Conservation (phyloP, 2,888 invertebrate species). For the Ophion ventricosus region DNA sequence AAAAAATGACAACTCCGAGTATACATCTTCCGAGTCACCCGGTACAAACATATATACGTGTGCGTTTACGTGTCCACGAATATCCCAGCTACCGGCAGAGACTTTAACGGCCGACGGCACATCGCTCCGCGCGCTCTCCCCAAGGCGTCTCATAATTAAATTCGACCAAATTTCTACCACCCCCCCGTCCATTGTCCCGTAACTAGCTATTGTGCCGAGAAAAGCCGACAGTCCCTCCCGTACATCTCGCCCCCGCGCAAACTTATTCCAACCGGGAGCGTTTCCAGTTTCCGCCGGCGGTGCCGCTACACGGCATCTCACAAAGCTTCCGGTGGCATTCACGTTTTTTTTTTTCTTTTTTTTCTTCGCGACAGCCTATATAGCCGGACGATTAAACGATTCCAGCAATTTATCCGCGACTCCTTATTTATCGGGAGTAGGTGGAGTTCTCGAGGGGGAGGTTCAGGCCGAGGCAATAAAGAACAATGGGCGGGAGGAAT, state of each 20-base stretch:
- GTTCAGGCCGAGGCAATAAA: constrained; percentile 28
- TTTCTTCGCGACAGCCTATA: constrained; percentile 8
- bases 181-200: constrained; percentile 81
- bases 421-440: constrained; percentile 23
- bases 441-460: no score
- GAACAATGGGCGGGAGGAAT: constrained; percentile 43
- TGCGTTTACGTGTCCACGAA: not conserved
- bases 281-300: constrained; percentile 37
- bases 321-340: constrained; percentile 11
- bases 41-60: not conserved
- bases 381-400: constrained; percentile 35
- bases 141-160: constrained; percentile 83
- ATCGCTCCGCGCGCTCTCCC: constrained; percentile 76
- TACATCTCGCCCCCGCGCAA: constrained; percentile 61
- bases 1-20: no score
- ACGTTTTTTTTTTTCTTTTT: constrained; percentile 24
- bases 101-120: constrained; percentile 72
- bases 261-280: constrained; percentile 54
- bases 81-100: constrained; percentile 65
- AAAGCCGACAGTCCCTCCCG: constrained; percentile 72
- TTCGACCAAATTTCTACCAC: constrained; percentile 82
- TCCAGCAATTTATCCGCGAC: constrained; percentile 20
- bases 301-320: constrained; percentile 24
- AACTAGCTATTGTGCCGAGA: constrained; percentile 83
- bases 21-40: no score